These are phyloP conservation scores for Dicerorhinus sumatrensis DNA, from an alignment of 2,113 vertebrate species.

Conservation along the genomic window DNA sequence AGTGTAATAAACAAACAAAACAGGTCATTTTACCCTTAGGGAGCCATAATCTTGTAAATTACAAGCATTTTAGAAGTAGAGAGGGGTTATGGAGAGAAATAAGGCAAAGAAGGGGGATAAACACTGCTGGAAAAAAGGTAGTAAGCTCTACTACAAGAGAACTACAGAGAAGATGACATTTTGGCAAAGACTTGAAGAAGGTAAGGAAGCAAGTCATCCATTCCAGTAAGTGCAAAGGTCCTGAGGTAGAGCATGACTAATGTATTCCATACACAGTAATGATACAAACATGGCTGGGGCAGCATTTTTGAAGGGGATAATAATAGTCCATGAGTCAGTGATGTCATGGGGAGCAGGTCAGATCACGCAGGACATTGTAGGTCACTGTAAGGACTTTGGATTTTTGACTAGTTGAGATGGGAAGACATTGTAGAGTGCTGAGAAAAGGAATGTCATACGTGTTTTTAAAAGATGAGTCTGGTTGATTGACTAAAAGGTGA, in stretches of 20 bases:
- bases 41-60: not conserved
- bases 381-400: not conserved
- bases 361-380: not conserved
- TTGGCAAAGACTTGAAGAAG: not conserved
- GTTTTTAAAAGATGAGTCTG: not conserved
- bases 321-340: not conserved
- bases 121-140: not conserved
- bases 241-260: not conserved
- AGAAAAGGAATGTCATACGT: not conserved
- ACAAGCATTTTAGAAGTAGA: not conserved
- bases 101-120: not conserved
- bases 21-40: not conserved
- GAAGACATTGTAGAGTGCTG: not conserved
- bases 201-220: not conserved
- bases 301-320: not conserved
- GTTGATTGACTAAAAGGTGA: not conserved
- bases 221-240: not conserved
- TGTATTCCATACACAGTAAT: not conserved
- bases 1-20: not conserved
- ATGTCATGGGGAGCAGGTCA: not conserved
- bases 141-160: not conserved
- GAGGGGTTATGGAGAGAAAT: not conserved
- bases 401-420: not conserved
- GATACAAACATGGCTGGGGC: not conserved
- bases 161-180: not conserved